Evolutionary conservation across 2,888 invertebrate species (phyloP), one percentile per base, ranked within the genome.

Genomic region (Cheilosia vulpina): DNA sequence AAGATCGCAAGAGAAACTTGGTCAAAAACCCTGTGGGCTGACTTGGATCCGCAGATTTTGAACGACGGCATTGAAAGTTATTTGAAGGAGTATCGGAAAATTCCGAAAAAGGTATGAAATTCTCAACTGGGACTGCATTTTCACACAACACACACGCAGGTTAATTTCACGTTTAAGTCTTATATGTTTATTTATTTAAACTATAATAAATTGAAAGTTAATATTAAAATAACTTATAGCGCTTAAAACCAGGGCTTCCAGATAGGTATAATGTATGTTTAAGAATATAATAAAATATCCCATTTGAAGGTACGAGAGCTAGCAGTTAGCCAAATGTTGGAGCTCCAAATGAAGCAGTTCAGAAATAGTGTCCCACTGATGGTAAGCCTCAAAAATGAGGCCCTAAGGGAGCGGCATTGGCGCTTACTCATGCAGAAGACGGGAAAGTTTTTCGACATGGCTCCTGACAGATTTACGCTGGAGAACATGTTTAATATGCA

Each of bases 401-500:
- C 98, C 0, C 94, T 98, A 91, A 93, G 97, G 11, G 96, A 97
- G 88, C 94, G 98, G 13, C 98, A 98, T 92, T 98, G 98, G 98
- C 94, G 95, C 88, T 95, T 96, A 88, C 93, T 98, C 58, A 98
- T 98, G 98, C 93, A 93, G 2, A 97, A 96, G 92, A 98, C 98
- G 15, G 95, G 94, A 15, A 93, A 95, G 89, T 93, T 94, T 84
- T 98, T 98, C 90, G 97, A 98, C 89, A 97, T 98, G 96, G 94
- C 96, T 2, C 95, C 97, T 3, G 96, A 97, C 21, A 94, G 96
- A n/a, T 98, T 98, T 89, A 98, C 98, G 0, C 93, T 98, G 81
- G 97, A 97, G 80, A 97, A 98, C 90, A 96, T 98, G 95, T 98
- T 98, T 90, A 94, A 96, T 1, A 98, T 98, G 98, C 96, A 98